These are phyloP conservation scores for Drosophila yooni DNA, from an alignment of 2,888 invertebrate genomes.

Conservation along the genomic window DNA sequence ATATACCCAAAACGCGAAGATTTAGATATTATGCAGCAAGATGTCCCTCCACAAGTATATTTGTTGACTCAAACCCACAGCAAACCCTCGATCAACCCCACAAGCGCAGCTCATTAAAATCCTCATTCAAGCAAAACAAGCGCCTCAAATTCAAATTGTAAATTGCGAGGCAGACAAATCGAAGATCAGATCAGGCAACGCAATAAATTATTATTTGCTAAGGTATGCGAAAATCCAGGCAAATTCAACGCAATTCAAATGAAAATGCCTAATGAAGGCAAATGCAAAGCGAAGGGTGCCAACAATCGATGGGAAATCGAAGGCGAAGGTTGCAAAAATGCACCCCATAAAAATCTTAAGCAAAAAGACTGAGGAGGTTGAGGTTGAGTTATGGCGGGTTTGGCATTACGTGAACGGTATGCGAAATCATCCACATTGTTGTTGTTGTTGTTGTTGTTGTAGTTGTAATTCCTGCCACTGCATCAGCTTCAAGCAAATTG, in stretches of 20 bases:
- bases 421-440: constrained; percentile 53
- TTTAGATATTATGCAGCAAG: background rate
- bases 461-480: constrained; percentile 23
- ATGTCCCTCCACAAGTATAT: background rate
- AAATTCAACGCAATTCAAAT: constrained; percentile 57
- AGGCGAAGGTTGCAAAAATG: constrained; percentile 30
- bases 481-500: constrained; percentile 65
- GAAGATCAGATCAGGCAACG: constrained; percentile 51
- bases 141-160: constrained; percentile 70
- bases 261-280: constrained; percentile 59
- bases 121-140: constrained; percentile 33
- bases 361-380: constrained; percentile 30
- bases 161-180: constrained; percentile 56
- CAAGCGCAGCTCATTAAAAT: constrained; percentile 47
- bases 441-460: background rate
- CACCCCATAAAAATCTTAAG: constrained; percentile 66
- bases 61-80: constrained; percentile 38
- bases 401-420: constrained; percentile 45
- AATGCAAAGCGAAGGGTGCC: constrained; percentile 60
- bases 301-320: constrained; percentile 69
- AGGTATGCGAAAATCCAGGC: constrained; percentile 53
- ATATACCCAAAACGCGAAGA: background rate
- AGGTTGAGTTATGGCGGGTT: constrained; percentile 58
- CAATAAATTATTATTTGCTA: constrained; percentile 73
- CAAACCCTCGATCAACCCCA: constrained; percentile 62